phyloP scores from a whole-genome alignment of 1,140 invertebrate species.

The Halictus rubicundus region DNA sequence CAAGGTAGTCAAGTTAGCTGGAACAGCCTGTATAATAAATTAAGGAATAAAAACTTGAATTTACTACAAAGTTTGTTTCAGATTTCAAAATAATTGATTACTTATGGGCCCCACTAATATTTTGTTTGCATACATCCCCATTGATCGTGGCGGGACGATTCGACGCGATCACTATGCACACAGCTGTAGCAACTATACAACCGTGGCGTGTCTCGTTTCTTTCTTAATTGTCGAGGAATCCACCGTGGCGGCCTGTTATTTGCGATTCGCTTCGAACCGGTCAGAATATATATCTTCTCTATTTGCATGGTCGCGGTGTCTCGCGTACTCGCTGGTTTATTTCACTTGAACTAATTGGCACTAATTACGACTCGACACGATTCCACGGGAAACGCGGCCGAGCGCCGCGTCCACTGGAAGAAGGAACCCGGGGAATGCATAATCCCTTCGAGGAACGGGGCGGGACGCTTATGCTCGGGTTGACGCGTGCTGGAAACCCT shows the following conservation, averaged over 20 bases:
- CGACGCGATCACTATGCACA: too few species aligned
- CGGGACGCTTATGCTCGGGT: too few species aligned
- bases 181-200: too few species aligned
- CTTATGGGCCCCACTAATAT: too few species aligned
- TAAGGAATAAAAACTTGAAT: too few species aligned
- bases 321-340: conserved; percentile 10
- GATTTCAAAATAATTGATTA: too few species aligned
- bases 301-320: conserved; percentile 37
- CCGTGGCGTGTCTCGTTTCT: not conserved
- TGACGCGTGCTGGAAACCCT: too few species aligned
- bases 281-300: conserved; percentile 18
- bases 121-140: not conserved
- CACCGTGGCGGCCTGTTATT: conserved; percentile 39
- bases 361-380: conserved; percentile 51
- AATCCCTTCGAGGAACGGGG: not conserved
- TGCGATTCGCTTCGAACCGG: conserved; percentile 42
- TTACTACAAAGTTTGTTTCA: too few species aligned
- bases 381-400: conserved; percentile 6
- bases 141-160: not conserved
- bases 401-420: not conserved
- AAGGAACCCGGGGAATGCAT: conserved; percentile 18
- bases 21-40: too few species aligned
- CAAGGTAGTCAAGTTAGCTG: too few species aligned
- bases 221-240: conserved; percentile 7
- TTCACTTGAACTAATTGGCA: conserved; percentile 54